These are phyloP conservation scores for Mythimna pallens DNA, from an alignment of 2,888 invertebrate species.

Conservation along the genomic window DNA sequence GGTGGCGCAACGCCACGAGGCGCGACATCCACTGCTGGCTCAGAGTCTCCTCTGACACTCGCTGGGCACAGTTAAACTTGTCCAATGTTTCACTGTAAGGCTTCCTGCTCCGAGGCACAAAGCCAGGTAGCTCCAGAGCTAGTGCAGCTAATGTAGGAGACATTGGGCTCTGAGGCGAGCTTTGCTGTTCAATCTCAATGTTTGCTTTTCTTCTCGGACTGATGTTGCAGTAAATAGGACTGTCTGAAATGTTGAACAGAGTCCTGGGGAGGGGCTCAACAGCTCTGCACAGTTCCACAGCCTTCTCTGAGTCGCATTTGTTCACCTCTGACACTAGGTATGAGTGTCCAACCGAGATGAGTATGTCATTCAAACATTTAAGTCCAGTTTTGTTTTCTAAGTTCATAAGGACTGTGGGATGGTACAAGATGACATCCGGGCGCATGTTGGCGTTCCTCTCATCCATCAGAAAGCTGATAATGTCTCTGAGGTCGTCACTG, in stretches of 20 bases:
- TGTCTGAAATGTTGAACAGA: constrained; percentile 72
- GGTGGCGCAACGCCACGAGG: constrained; percentile 87
- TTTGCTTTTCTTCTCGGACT: constrained; percentile 71
- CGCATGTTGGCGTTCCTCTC: constrained; percentile 76
- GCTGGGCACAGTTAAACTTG: constrained; percentile 81
- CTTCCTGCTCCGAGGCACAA: constrained; percentile 83
- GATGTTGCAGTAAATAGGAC: constrained; percentile 84
- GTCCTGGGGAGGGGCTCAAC: constrained; percentile 81
- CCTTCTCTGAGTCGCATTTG: constrained; percentile 87
- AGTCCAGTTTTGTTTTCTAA: constrained; percentile 74
- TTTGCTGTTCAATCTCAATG: constrained; percentile 64
- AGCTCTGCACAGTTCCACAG: constrained; percentile 77
- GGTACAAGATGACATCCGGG: constrained; percentile 85
- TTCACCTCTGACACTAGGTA: constrained; percentile 74
- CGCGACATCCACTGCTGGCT: constrained; percentile 91
- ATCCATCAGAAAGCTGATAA: constrained; percentile 81
- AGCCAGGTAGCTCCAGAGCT: constrained; percentile 87
- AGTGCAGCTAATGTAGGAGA: constrained; percentile 87
- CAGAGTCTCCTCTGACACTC: constrained; percentile 89
- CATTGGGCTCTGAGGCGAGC: constrained; percentile 70
- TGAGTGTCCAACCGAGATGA: constrained; percentile 71
- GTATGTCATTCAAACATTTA: constrained; percentile 74
- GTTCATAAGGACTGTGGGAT: constrained; percentile 86
- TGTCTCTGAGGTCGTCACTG: constrained; percentile 83
- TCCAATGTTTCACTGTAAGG: constrained; percentile 77